phyloP scores from a whole-genome alignment of 2,888 invertebrate species.

The Drosophila subsilvestris region DNA sequence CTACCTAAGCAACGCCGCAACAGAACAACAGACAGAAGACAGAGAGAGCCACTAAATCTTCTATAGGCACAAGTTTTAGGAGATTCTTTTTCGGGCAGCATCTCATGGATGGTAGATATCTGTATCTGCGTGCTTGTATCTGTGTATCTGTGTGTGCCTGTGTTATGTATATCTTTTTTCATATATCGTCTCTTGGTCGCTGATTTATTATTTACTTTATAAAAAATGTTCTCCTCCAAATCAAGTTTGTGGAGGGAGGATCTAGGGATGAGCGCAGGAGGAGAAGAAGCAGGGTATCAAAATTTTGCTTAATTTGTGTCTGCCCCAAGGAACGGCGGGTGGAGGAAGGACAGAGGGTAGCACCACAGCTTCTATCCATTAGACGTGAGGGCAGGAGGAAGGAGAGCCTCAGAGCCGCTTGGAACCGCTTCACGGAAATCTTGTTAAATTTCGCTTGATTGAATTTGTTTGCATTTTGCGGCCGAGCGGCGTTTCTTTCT shows the following conservation, averaged over 20 bases:
- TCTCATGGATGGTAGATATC: slow-evolving; percentile 37
- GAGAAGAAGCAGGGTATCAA: slow-evolving; percentile 23
- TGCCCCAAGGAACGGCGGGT: slow-evolving; percentile 1
- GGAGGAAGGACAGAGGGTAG: not conserved
- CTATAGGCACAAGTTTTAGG: slow-evolving; percentile 60
- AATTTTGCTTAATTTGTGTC: slow-evolving; percentile 62
- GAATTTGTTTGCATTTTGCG: slow-evolving; percentile 65
- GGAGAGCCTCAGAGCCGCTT: not conserved
- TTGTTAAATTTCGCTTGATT: slow-evolving; percentile 74
- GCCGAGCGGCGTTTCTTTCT: slow-evolving; percentile 11
- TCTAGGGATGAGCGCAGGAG: slow-evolving; percentile 15
- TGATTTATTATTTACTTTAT: slow-evolving; percentile 76
- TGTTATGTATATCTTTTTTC: slow-evolving; percentile 56
- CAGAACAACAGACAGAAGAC: slow-evolving; percentile 15
- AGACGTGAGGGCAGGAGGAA: slow-evolving; percentile 22
- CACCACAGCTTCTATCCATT: slow-evolving; percentile 54
- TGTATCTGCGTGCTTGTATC: slow-evolving; percentile 22
- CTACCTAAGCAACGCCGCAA: slow-evolving; percentile 64
- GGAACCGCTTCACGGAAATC: slow-evolving; percentile 67
- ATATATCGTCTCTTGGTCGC: slow-evolving; percentile 70
- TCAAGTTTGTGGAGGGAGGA: slow-evolving; percentile 29
- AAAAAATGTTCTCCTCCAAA: slow-evolving; percentile 53
- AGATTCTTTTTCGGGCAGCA: slow-evolving; percentile 27
- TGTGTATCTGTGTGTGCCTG: slow-evolving; percentile 33
- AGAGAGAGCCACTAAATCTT: slow-evolving; percentile 71